A percentile compares a stretch with the other conserved stretches of the same genome.
Conservation (phyloP, 2,797 vertebrate species). For the Aphelocoma californica region DNA sequence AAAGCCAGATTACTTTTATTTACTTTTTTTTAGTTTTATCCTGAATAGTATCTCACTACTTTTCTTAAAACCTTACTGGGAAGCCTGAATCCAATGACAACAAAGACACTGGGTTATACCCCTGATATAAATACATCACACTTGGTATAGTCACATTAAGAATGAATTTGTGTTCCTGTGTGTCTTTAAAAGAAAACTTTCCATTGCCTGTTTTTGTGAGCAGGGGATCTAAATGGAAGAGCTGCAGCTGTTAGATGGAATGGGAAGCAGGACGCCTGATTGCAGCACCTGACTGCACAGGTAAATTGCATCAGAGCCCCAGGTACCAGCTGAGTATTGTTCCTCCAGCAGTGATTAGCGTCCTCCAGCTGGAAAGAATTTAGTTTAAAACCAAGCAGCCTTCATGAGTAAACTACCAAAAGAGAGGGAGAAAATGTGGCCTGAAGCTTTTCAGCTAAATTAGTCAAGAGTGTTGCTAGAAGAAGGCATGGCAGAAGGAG, state of each 20-base stretch:
- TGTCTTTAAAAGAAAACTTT: neutral
- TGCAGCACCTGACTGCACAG: neutral
- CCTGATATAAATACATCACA: neutral
- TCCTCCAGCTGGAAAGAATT: neutral
- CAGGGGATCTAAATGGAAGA: neutral
- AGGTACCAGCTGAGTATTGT: neutral
- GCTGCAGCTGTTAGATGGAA: neutral
- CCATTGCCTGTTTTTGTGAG: neutral
- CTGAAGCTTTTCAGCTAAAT: neutral
- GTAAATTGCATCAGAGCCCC: neutral
- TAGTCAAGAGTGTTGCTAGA: neutral
- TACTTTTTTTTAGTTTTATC: neutral
- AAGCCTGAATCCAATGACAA: neutral
- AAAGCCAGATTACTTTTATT: neutral
- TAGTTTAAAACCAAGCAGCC: neutral
- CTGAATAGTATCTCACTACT: neutral
- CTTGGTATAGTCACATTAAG: neutral
- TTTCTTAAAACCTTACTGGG: neutral
- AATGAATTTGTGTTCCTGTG: neutral
- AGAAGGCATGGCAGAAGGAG: neutral
- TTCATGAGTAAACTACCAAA: neutral
- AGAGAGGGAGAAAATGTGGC: accelerated
- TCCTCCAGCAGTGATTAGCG: neutral
- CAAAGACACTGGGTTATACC: neutral
- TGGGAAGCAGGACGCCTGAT: neutral